Evolutionary conservation across 1,140 invertebrate species (phyloP), one percentile per base, ranked within the genome.

Genomic region (Harpegnathos saltator): DNA sequence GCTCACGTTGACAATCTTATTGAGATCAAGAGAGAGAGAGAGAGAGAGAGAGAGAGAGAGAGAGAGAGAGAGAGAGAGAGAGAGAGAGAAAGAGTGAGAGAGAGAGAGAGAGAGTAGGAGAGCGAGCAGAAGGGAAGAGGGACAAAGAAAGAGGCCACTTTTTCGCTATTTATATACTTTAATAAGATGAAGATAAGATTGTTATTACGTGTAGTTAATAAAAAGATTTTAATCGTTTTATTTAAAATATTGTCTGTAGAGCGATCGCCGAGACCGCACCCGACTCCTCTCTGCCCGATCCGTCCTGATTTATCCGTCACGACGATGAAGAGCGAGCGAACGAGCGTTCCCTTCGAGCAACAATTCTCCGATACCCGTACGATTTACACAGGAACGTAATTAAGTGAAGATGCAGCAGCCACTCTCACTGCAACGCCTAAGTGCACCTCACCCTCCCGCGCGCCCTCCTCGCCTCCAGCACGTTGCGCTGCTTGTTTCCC

Each of bases 141-240:
- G n/a, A n/a, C n/a, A n/a, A n/a, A n/a, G 17, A 24, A 19, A 68
- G n/a, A 17, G 44, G 38, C 26, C 50, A 24, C 17, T 59, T 71
- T 71, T 80, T 4, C 69, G 58, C 63, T 5, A 78, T 33, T 71
- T 59, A n/a, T 80, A 80, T n/a, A 56, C 29, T 77, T 77, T 77
- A 77, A 22, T 3, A 24, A 44, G 17, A 22, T 65, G 44, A 66
- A 19, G 71, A 80, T 48, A 80, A 22, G 59, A 48, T 38, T 80
- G 69, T 71, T 80, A 48, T 54, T 29, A 19, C n/a, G 19, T 56
- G 19, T 38, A n/a, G 11, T 65, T 44, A 44, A 44, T 44, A 44
- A 44, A 44, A 11, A 9, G 1, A 33, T 33, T 33, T 33, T 33
- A 33, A 33, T 33, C 33, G 38, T 44, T 44, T 44, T 44, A 44